These are phyloP conservation scores for Fopius arisanus DNA, from an alignment of 1,140 invertebrate genomes.

Conservation along the genomic window DNA sequence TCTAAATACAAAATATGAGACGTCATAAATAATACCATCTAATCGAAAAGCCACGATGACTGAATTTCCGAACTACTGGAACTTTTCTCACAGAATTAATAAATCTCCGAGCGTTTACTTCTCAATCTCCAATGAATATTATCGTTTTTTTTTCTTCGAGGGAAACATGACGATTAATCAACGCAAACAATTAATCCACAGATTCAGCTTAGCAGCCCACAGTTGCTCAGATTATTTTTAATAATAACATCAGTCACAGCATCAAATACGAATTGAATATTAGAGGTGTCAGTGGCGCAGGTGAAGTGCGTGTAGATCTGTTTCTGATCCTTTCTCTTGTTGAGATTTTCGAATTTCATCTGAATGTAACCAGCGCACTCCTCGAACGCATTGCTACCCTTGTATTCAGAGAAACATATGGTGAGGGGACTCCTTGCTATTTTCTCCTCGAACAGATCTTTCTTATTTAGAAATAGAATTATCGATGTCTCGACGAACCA, in stretches of 20 bases:
- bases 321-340: constrained; percentile 86
- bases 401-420: constrained; percentile 94
- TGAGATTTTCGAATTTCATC: constrained; percentile 88
- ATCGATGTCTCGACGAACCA: constrained; percentile 99
- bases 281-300: constrained; percentile 90
- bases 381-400: constrained; percentile 85
- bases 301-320: constrained; percentile 94
- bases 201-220: constrained; percentile 73
- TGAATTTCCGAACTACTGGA: not conserved
- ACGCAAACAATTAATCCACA: not conserved
- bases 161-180: not conserved
- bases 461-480: constrained; percentile 96
- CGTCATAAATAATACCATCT: constrained; percentile 13
- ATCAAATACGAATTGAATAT: constrained; percentile 93
- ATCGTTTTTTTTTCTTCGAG: not conserved
- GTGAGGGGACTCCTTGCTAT: constrained; percentile 90
- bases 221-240: constrained; percentile 92
- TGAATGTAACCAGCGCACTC: constrained; percentile 89
- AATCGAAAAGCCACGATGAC: not conserved
- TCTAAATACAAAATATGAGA: constrained; percentile 8
- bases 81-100: not conserved
- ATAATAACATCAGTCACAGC: constrained; percentile 93
- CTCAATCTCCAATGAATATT: not conserved
- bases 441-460: constrained; percentile 95
- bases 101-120: not conserved